Evolutionary conservation across 2,113 vertebrate species (phyloP).

Genomic region (Clinocottus analis): DNA sequence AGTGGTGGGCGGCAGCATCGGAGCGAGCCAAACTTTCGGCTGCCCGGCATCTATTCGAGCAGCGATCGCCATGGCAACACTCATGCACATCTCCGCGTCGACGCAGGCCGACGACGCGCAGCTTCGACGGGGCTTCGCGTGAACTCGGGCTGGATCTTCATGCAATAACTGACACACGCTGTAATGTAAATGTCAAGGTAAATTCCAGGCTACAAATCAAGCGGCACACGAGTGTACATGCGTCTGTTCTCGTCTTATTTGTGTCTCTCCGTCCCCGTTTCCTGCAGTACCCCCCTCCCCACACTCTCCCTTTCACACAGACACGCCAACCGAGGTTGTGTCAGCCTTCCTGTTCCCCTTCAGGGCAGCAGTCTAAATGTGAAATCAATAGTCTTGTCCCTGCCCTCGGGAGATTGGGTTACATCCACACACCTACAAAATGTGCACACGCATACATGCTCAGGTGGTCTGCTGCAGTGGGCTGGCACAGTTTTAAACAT

Average conservation of each 20-base stretch:
- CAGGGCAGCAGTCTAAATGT: constrained; percentile 56
- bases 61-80: constrained; percentile 46
- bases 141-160: not conserved
- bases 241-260: not conserved
- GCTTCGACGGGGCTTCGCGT: no score
- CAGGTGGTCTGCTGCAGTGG: constrained; percentile 69
- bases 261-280: not conserved
- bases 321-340: constrained; percentile 41
- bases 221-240: no score
- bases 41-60: constrained; percentile 21
- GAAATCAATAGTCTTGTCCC: constrained; percentile 75
- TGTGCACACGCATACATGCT: constrained; percentile 32
- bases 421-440: constrained; percentile 38
- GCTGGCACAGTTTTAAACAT: constrained; percentile 46
- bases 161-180: not conserved
- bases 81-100: not conserved
- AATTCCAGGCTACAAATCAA: not conserved
- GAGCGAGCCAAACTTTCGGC: constrained; percentile 36
- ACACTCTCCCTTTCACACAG: not conserved
- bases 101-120: not conserved
- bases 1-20: constrained; percentile 47
- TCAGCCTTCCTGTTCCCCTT: constrained; percentile 44
- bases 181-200: not conserved
- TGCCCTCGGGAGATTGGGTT: constrained; percentile 60
- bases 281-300: not conserved